These are phyloP conservation scores for Urocyon cinereoargenteus DNA, from an alignment of 2,797 vertebrate genomes.

Conservation along the genomic window DNA sequence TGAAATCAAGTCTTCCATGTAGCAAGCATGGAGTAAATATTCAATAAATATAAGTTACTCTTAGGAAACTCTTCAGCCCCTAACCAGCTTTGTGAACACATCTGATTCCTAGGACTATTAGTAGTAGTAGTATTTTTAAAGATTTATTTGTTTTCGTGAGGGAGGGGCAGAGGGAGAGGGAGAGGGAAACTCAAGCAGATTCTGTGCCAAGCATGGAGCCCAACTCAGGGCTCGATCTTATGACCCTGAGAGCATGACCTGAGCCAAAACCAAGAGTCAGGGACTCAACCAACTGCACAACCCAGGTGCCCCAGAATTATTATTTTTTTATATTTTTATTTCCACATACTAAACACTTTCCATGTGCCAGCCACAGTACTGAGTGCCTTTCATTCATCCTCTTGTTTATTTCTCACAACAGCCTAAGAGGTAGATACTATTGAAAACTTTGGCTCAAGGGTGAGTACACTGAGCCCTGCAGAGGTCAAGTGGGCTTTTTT, in stretches of 20 bases:
- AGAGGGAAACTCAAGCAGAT: neutral
- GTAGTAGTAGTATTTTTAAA: neutral
- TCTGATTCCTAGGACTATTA: neutral
- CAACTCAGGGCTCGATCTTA: neutral
- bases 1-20: neutral
- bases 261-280: neutral
- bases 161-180: neutral
- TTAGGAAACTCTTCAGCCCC: neutral
- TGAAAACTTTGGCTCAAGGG: neutral
- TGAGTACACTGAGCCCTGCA: neutral
- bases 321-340: slow-evolving; percentile 4
- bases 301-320: neutral
- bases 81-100: neutral
- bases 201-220: neutral
- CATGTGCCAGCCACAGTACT: neutral
- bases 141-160: neutral
- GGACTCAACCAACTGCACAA: neutral
- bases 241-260: neutral
- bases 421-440: neutral
- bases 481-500: neutral
- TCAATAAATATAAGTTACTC: neutral
- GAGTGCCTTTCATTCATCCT: neutral
- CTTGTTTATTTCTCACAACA: neutral
- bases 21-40: neutral
- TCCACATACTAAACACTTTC: neutral